Evolutionary conservation across 1,140 invertebrate genomes (phyloP).

Genomic region (fruit fly (Drosophila melanogaster)): DNA sequence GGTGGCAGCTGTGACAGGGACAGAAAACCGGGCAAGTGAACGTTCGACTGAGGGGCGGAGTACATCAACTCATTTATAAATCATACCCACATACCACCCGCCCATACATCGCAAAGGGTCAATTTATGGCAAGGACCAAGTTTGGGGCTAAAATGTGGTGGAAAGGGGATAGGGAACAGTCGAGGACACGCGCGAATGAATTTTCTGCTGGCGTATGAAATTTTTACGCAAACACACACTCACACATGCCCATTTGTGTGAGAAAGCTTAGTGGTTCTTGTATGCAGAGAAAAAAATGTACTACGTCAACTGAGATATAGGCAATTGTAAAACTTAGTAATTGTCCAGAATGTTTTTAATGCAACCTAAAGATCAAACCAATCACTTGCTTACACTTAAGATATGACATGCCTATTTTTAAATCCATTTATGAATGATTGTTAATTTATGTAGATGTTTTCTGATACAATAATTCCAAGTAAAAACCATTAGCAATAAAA

Average conservation of each 20-base stretch:
- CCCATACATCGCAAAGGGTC: slow-evolving; percentile 7
- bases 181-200: slow-evolving; percentile 63
- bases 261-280: not conserved
- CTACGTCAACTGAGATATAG: not conserved
- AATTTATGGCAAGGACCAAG: slow-evolving; percentile 27
- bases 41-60: not conserved
- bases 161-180: not conserved
- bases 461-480: too few relatives aligned
- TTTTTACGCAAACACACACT: slow-evolving; percentile 59
- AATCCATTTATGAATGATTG: too few relatives aligned
- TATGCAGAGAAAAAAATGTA: slow-evolving; percentile 2
- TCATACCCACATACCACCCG: slow-evolving; percentile 21
- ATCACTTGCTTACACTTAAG: too few relatives aligned
- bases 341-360: too few relatives aligned
- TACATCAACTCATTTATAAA: slow-evolving; percentile 50
- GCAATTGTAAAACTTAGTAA: too few relatives aligned
- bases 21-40: not conserved
- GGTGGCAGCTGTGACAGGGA: slow-evolving; percentile 29
- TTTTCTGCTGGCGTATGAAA: slow-evolving; percentile 74
- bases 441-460: too few relatives aligned
- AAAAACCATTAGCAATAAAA: too few relatives aligned
- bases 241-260: slow-evolving; percentile 2
- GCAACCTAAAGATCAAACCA: too few relatives aligned
- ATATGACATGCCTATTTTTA: too few relatives aligned
- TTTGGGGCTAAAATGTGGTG: slow-evolving; percentile 2